Base-by-base conservation (phyloP, 1,140 invertebrate species). In the Episyrphus balteatus region DNA sequence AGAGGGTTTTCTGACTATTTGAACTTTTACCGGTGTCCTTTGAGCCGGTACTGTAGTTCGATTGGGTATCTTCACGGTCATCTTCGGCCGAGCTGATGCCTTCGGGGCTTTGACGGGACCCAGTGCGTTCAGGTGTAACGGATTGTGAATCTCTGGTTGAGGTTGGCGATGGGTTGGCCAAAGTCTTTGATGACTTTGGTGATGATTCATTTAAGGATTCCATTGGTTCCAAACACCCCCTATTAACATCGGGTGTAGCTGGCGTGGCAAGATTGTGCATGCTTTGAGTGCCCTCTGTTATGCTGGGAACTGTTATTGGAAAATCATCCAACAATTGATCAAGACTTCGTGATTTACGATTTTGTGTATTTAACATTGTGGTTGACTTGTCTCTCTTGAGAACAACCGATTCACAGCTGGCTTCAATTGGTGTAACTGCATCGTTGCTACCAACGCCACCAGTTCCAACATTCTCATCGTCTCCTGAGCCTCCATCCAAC, bases 311-410 rank as follows among this genome's bases (percentile, higher is more conserved):
- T 48, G 66, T 61, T 40, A 66, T 43, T 32, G 62, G 56, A 34
- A 57, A 62, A 47, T 73, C 65, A 50, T 75, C 71, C 17, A 82
- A 52, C 13, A 84, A 70, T 57, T 78, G 80, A 57, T 84, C 82
- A 51, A 81, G 71, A 69, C 82, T 85, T 47, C 78, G 76, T n/a
- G 79, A 79, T 52, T 78, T 70, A 32, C 75, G 71, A 49, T 64
- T 62, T 15, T 64, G 59, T 7, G 59, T 54, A 47, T 54, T 62
- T n/a, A 47, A 33, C 38, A 57, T 44, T 11, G 48, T 18, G 8
- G 26, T 40, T 11, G 42, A 51, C 14, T 61, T 61, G 5, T 66
- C 63, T 5, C 63, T 58, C 12, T 54, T 37, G 13, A 37, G 49
- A 17, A 49, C 51, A 19, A 66, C 63, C 37, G 36, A 26, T 13